Evolutionary conservation across 2,113 vertebrate genomes (phyloP), one percentile per base, ranked within the genome.

Genomic region (Brienomyrus brachyistius): DNA sequence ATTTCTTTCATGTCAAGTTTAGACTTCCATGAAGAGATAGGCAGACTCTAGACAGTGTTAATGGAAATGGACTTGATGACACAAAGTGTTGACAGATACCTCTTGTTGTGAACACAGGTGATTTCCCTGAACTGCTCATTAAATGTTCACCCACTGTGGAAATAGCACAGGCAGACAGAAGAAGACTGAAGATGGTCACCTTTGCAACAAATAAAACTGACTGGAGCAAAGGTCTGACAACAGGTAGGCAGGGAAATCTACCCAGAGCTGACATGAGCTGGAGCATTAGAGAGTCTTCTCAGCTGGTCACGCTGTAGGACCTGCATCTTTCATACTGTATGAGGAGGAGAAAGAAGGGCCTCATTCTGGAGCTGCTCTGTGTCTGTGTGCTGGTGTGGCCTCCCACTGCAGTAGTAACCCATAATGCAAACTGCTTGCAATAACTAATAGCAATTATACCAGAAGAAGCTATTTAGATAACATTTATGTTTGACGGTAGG

Each of bases 51-150:
- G 90, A 90, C 88, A 1, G 90, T 93, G 59, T 92, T 93, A 35
- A 90, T 93, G 93, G 92, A 91, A 91, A 94, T 92, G 0, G 31
- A 86, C 90, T 91, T 93, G 92, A 93, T 93, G 92, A 94, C 31
- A 89, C 90, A 84, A 31, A 86, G 89, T 88, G 92, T 91, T 93
- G 91, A 94, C 92, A 94, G 93, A 94, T 92, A 84, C 74, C 40
- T 89, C 91, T 91, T 86, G 88, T 45, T 1, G 17, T 93, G 92
- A 92, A 92, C 1, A n/a, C 90, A 90, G 88, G 91, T 89, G 91
- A 93, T 93, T 92, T 92, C 91, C 35, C 90, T 66, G 51, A 43
- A 89, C 91, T 91, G 91, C 91, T 92, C 88, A 5, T 86, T 90
- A 93, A 89, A 43, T 89, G 90, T 89, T 70, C 62, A 70, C n/a